Evolutionary conservation across 2,113 vertebrate species (phyloP).

Genomic region (Bubo blakistoni): DNA sequence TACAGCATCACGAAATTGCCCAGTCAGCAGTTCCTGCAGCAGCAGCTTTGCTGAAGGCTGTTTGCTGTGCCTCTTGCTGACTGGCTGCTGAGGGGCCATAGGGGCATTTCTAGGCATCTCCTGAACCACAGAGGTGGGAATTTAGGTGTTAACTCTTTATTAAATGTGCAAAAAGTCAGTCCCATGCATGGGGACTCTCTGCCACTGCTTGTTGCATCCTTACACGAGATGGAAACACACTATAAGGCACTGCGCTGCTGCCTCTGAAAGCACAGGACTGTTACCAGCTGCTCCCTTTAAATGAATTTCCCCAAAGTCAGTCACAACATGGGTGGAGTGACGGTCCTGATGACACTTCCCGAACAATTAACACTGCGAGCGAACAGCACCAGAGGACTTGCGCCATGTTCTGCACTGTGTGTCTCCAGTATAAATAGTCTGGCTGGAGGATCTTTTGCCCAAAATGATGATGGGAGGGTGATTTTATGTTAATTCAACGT

Average conservation of each 20-base stretch:
- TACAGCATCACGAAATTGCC: neutral
- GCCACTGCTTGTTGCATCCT: neutral
- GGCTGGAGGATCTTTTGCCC: neutral
- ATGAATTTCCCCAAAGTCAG: conserved; percentile 24
- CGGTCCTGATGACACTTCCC: conserved; percentile 11
- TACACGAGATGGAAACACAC: neutral
- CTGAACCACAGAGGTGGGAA: neutral
- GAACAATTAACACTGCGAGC: conserved; percentile 26
- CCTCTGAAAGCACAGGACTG: neutral
- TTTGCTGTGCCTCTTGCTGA: neutral
- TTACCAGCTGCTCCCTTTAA: conserved; percentile 57
- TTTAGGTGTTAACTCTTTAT: neutral
- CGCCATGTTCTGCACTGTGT: neutral
- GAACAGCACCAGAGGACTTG: neutral
- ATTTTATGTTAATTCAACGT: conserved; percentile 61
- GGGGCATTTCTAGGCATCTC: neutral
- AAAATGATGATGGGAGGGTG: conserved; percentile 34
- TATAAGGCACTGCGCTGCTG: neutral
- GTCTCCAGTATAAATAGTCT: conserved; percentile 35
- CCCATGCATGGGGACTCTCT: neutral
- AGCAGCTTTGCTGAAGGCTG: neutral
- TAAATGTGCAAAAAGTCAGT: neutral
- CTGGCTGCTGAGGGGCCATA: neutral
- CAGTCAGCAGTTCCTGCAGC: neutral
- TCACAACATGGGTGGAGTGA: neutral